Conservation (phyloP, 1,140 invertebrate genomes). For the Coelopa frigida region DNA sequence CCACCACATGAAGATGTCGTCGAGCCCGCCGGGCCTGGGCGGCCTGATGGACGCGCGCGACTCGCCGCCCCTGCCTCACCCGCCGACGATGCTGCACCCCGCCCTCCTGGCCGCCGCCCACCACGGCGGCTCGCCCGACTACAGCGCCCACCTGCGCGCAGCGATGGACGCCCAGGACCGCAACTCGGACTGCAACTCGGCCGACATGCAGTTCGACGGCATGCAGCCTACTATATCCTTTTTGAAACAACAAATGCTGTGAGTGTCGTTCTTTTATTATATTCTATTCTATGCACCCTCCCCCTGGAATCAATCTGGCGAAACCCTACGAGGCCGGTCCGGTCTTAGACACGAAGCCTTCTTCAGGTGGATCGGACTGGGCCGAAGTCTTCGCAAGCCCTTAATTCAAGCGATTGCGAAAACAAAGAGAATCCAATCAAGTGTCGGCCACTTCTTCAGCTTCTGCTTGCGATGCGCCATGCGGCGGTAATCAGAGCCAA, state of each 20-base stretch:
- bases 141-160: constrained; percentile 56
- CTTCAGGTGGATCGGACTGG: too few relatives aligned
- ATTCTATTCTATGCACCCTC: neutral
- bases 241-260: constrained; percentile 53
- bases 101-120: constrained; percentile 71
- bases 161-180: constrained; percentile 74
- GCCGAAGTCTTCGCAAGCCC: too few relatives aligned
- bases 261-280: constrained; percentile 21
- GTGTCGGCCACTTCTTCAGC: too few relatives aligned
- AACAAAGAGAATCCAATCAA: constrained; percentile 12
- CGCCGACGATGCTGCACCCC: constrained; percentile 69
- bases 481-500: too few relatives aligned
- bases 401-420: too few relatives aligned
- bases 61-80: constrained; percentile 71
- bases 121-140: constrained; percentile 67
- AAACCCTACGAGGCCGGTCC: too few relatives aligned
- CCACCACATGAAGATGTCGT: constrained; percentile 48
- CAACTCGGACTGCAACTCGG: constrained; percentile 81
- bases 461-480: too few relatives aligned
- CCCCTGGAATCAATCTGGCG: too few relatives aligned
- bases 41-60: constrained; percentile 63
- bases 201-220: constrained; percentile 78
- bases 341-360: too few relatives aligned
- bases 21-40: constrained; percentile 50
- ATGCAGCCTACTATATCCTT: constrained; percentile 93